phyloP scores from a whole-genome alignment of 2,113 vertebrate species.

The Proterorhinus semilunaris region DNA sequence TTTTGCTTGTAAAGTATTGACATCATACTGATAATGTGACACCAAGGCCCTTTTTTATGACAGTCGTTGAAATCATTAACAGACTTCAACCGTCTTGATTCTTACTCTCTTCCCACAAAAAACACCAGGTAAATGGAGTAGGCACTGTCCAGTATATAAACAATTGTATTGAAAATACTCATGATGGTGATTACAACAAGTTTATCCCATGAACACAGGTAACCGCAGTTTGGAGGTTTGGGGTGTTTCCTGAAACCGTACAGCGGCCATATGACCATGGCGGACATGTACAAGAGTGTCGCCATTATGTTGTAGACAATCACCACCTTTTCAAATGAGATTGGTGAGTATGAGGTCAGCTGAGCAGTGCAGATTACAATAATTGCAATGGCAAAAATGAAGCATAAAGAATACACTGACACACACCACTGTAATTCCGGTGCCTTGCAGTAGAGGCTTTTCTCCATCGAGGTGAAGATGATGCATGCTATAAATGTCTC shows the following conservation, averaged over 20 bases:
- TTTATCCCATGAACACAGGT: constrained; percentile 61
- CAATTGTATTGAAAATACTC: constrained; percentile 80
- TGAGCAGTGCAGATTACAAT: constrained; percentile 74
- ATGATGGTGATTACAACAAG: constrained; percentile 80
- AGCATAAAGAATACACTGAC: constrained; percentile 84
- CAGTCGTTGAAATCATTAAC: constrained; percentile 43
- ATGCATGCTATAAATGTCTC: constrained; percentile 84
- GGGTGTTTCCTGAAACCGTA: constrained; percentile 58
- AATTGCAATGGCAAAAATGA: constrained; percentile 81
- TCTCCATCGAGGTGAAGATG: constrained; percentile 82
- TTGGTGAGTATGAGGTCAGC: constrained; percentile 63
- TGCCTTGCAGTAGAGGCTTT: fast-evolving
- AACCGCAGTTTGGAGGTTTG: fast-evolving
- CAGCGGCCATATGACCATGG: constrained; percentile 83
- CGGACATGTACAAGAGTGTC: constrained; percentile 77
- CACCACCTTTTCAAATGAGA: constrained; percentile 74
- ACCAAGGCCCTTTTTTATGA: constrained; percentile 22
- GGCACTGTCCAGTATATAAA: constrained; percentile 79
- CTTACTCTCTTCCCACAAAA: constrained; percentile 30
- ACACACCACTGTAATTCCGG: constrained; percentile 80
- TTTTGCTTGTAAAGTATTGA: not conserved
- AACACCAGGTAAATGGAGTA: constrained; percentile 82
- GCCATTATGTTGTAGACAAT: constrained; percentile 78
- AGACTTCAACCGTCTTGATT: not conserved
- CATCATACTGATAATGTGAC: not conserved